Evolutionary conservation across 2,888 invertebrate species (phyloP), one percentile per base, ranked within the genome.

Genomic region (Clepsis dumicolana): DNA sequence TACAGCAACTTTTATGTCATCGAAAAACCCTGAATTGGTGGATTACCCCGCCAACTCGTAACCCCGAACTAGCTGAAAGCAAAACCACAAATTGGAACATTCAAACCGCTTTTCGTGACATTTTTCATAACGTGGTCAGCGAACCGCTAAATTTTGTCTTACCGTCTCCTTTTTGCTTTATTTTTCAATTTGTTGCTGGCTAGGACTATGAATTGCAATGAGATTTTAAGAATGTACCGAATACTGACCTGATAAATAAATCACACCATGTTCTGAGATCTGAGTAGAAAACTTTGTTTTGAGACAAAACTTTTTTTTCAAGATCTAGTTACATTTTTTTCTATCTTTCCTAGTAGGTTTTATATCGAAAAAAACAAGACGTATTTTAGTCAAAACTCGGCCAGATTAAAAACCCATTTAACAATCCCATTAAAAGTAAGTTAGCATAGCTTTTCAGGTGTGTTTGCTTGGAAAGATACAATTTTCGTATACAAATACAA

Each of bases 81-180:
- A 68, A 74, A 70, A 75, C 72, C 59, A 70, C 65, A 73, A 71
- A 75, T 75, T 73, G 73, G 71, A 63, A 61, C 71, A 74, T 77
- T 77, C 67, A 73, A 72, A 75, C 74, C 73, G 59, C 66, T 67
- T 61, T 65, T 53, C 57, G 52, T 64, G 52, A 57, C 44, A 67
- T 73, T 70, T 73, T 70, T 70, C 56, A 61, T 32, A 73, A 70
- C 71, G 64, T 65, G 71, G 59, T 67, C 64, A 69, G 62, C 53
- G 71, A 68, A 63, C 44, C 60, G 53, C 41, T 18, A 54, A 35
- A 50, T 66, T 54, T 27, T 44, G n/a, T 50, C 38, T 38, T 50
- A 35, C 16, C 48, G 16, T 32, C 54, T 48, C 16, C 12, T 48
- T 50, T 50, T 62, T 62, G 44, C 18, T 48, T 64, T 35, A 57